Evolutionary conservation across 2,797 vertebrate genomes (phyloP).

Genomic region (Channa striata): DNA sequence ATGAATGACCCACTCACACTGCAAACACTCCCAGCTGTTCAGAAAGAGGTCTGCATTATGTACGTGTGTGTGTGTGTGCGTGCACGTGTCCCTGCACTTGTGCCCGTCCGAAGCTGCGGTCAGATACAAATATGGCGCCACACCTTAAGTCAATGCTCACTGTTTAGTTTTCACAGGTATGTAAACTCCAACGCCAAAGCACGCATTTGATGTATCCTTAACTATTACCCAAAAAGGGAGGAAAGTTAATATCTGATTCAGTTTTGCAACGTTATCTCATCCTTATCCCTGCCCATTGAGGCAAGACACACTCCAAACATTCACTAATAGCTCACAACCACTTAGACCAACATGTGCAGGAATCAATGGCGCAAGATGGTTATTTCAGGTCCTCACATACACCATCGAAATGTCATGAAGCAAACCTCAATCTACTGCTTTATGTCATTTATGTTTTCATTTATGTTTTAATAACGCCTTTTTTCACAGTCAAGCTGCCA

Average conservation of each 20-base stretch:
- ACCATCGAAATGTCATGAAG: conserved; percentile 31
- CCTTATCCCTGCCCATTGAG: conserved; percentile 53
- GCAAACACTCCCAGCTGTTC: conserved; percentile 85
- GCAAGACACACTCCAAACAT: conserved; percentile 40
- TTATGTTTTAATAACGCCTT: conserved; percentile 48
- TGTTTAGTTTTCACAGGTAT: conserved; percentile 81
- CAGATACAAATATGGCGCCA: conserved; percentile 76
- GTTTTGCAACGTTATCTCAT: conserved; percentile 65
- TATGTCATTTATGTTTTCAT: conserved; percentile 49
- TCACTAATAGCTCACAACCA: conserved; percentile 53
- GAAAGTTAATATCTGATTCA: conserved; percentile 78
- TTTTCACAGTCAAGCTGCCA: conserved; percentile 31
- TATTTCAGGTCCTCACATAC: conserved; percentile 40
- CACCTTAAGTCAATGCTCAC: conserved; percentile 84
- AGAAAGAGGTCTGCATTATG: conserved; percentile 22
- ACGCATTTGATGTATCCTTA: conserved; percentile 77
- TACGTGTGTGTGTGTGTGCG: conserved; percentile 18
- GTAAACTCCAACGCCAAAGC: conserved; percentile 76
- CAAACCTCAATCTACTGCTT: conserved; percentile 52
- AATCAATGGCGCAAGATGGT: conserved; percentile 39
- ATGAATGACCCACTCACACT: conserved; percentile 63
- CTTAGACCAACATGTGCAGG: conserved; percentile 30
- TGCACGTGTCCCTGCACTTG: conserved; percentile 35
- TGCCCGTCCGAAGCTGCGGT: conserved; percentile 68
- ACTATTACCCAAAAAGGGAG: conserved; percentile 77